Evolutionary conservation across 2,113 vertebrate genomes (phyloP).

Genomic region (Penelope pileata): DNA sequence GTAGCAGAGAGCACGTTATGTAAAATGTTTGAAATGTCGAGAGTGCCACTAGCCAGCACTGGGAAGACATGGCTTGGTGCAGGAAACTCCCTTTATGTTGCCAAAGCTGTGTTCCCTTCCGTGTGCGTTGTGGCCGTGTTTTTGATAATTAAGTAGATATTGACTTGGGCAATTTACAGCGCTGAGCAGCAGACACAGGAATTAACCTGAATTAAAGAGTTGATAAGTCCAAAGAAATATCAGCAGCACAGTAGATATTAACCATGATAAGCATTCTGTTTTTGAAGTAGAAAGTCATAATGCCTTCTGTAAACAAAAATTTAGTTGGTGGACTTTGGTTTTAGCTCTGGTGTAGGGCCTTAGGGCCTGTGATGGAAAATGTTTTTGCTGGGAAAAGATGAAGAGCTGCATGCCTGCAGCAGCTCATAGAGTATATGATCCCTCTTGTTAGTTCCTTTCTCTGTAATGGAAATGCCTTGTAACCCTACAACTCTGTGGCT

Average conservation of each 20-base stretch:
- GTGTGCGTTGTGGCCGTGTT: fast-evolving
- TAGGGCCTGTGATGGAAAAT: not conserved
- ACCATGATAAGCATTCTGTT: not conserved
- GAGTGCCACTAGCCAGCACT: not conserved
- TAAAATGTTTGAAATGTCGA: not conserved
- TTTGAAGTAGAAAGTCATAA: not conserved
- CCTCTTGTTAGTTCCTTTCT: not conserved
- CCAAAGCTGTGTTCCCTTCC: not conserved
- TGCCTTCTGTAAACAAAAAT: not conserved
- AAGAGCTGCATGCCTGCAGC: not conserved
- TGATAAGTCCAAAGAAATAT: not conserved
- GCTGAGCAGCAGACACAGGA: not conserved
- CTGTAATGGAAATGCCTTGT: not conserved
- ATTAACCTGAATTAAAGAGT: not conserved
- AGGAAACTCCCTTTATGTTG: not conserved
- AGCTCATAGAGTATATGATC: fast-evolving
- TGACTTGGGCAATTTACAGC: not conserved
- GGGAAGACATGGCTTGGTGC: not conserved
- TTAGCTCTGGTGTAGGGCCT: not conserved
- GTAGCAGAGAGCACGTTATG: slow-evolving; percentile 6
- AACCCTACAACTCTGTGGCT: not conserved
- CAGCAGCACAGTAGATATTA: fast-evolving
- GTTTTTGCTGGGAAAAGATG: not conserved
- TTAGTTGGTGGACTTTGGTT: not conserved
- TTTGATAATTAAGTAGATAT: not conserved